Percentiles rank a stretch among this genome's conserved stretches.
These are phyloP conservation scores for Yasuhikotakia modesta DNA, from an alignment of 2,797 vertebrate genomes.

Conservation along the genomic window DNA sequence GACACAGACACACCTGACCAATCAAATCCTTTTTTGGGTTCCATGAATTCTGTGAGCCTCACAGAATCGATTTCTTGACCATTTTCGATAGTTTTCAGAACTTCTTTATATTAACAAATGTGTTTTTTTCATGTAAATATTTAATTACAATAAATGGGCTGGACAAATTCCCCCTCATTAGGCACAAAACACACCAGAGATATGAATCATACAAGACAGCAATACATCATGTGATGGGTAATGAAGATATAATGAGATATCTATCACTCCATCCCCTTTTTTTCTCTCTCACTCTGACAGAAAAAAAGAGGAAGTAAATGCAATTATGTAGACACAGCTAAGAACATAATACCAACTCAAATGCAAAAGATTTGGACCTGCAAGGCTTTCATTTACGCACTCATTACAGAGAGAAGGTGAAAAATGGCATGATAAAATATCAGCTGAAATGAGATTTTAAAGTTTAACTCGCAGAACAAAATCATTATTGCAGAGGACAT, in stretches of 20 bases:
- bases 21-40: neutral
- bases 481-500: constrained; percentile 53
- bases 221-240: constrained; percentile 44
- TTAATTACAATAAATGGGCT: constrained; percentile 44
- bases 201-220: constrained; percentile 46
- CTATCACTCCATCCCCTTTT: constrained; percentile 42
- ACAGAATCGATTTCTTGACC: neutral
- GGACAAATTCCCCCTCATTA: constrained; percentile 46
- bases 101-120: constrained; percentile 17
- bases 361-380: constrained; percentile 54
- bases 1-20: neutral
- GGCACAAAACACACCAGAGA: constrained; percentile 39
- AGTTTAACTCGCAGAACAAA: constrained; percentile 56
- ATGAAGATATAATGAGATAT: constrained; percentile 59
- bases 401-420: constrained; percentile 53
- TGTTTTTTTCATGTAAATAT: constrained; percentile 22
- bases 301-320: constrained; percentile 45
- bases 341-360: constrained; percentile 54
- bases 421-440: constrained; percentile 58
- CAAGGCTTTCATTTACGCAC: constrained; percentile 51
- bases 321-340: constrained; percentile 52
- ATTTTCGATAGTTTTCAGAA: neutral
- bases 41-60: neutral
- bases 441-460: constrained; percentile 59
- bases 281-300: constrained; percentile 36